Evolutionary conservation across 2,888 invertebrate genomes (phyloP), one percentile per base, ranked within the genome.

Genomic region (Leptopilina myrica): DNA sequence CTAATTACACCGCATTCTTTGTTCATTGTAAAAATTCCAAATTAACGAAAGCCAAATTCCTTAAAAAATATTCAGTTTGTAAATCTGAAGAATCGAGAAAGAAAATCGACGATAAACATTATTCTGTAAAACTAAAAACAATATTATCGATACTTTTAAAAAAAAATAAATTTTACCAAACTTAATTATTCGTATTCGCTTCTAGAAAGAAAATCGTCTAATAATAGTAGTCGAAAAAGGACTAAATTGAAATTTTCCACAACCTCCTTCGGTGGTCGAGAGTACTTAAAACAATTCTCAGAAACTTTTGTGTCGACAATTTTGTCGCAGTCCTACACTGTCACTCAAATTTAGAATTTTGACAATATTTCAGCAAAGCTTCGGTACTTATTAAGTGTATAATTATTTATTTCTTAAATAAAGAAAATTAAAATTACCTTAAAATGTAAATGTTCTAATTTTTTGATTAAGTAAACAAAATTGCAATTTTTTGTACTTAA

Each of bases 201-300:
- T 33, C 33, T 20, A 9, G 3, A 62, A 8, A 15, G 15, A 69
- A 3, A 33, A 53, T 49, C 20, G 53, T 12, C 49, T 69, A 53
- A 69, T 6, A 53, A 53, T n/a, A 69, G 26, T 33, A 3, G 14
- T 2, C 53, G 53, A 33, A 33, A 49, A 53, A 69, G 12, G 14
- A 69, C 5, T 20, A 69, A 12, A 49, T 69, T 11, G 49, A 69
- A 73, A 73, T 56, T 14, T 73, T 73, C 14, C 69, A 20, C 26
- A 7, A 56, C 33, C 53, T 26, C 49, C 49, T 33, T 20, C 8
- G 69, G 69, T 73, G 69, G 69, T 73, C 69, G 69, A 33, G 26
- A 73, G 53, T 73, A 53, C 69, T 62, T 20, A 53, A 26, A 53
- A 73, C 26, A 73, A 53, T 73, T 73, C 69, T 33, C 53, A 56